Conservation (phyloP, 2,888 invertebrate genomes). For the Diplazon laetatorius region DNA sequence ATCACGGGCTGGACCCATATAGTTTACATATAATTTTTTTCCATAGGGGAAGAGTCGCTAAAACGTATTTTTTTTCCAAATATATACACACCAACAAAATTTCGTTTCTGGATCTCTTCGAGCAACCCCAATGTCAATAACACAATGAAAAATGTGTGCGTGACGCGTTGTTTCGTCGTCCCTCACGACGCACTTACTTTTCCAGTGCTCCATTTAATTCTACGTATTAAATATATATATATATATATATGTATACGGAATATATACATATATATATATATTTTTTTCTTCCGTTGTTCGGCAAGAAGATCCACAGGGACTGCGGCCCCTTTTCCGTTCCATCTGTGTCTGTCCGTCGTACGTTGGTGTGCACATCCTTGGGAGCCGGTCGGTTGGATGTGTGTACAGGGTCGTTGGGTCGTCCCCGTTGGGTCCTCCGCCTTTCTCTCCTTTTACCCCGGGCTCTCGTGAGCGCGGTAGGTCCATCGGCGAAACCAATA, state of each 20-base stretch:
- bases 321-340: slow-evolving; percentile 46
- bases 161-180: slow-evolving; percentile 51
- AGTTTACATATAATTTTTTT: too few species aligned
- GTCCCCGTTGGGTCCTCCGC: slow-evolving; percentile 68
- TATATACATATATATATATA: slow-evolving; percentile 48
- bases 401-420: slow-evolving; percentile 59
- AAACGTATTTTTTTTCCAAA: too few species aligned
- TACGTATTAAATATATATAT: too few species aligned
- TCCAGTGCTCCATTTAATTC: slow-evolving; percentile 51
- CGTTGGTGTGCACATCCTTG: slow-evolving; percentile 45
- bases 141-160: slow-evolving; percentile 24
- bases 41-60: too few species aligned
- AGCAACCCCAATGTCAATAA: slow-evolving; percentile 36
- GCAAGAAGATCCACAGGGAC: slow-evolving; percentile 47
- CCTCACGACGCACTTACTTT: slow-evolving; percentile 52
- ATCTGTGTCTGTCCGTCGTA: slow-evolving; percentile 43
- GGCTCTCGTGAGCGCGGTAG: slow-evolving; percentile 63
- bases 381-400: slow-evolving; percentile 53
- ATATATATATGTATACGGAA: too few species aligned
- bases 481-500: slow-evolving; percentile 78
- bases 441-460: slow-evolving; percentile 69
- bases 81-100: too few species aligned
- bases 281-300: slow-evolving; percentile 51
- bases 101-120: background rate
- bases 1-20: too few species aligned